These are phyloP conservation scores for Ameiurus melas DNA, from an alignment of 2,113 vertebrate species.

Conservation along the genomic window DNA sequence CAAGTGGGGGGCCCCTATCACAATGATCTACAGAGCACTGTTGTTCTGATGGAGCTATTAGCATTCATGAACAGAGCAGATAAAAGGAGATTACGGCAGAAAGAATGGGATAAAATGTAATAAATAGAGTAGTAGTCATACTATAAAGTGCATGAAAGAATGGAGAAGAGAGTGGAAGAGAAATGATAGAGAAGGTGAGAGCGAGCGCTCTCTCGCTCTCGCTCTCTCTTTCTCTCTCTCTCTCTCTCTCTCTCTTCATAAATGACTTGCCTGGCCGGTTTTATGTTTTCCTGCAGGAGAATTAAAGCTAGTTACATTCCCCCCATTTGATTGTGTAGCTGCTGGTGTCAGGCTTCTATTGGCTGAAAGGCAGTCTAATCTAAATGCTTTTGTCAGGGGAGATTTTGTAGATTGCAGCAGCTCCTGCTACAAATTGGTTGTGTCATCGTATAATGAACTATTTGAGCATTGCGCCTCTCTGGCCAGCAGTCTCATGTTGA, in stretches of 20 bases:
- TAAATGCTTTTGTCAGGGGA: conserved; percentile 82
- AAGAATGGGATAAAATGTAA: conserved; percentile 81
- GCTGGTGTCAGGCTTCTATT: conserved; percentile 70
- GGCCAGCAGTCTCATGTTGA: conserved; percentile 73
- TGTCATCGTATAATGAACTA: conserved; percentile 81
- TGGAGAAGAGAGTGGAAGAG: neutral
- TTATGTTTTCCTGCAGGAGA: conserved; percentile 79
- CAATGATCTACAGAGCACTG: conserved; percentile 80
- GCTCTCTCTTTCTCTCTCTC: conserved; percentile 61
- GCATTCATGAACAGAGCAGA: conserved; percentile 83
- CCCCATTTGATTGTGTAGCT: conserved; percentile 66
- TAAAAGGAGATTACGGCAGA: conserved; percentile 84
- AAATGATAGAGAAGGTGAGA: conserved; percentile 11
- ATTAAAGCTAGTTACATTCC: conserved; percentile 77
- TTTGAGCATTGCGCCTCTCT: conserved; percentile 75
- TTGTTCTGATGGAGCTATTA: conserved; percentile 85
- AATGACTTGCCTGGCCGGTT: conserved; percentile 79
- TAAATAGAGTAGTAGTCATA: conserved; percentile 75
- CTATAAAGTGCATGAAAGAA: conserved; percentile 51
- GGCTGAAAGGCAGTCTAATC: conserved; percentile 75
- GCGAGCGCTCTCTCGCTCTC: conserved; percentile 58
- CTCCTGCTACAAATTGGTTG: conserved; percentile 79
- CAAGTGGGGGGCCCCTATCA: conserved; percentile 71
- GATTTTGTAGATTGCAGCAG: conserved; percentile 78
- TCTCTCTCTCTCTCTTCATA: conserved; percentile 61